Conservation (phyloP, 2,797 vertebrate species). For the Sebastolobus altivelis region DNA sequence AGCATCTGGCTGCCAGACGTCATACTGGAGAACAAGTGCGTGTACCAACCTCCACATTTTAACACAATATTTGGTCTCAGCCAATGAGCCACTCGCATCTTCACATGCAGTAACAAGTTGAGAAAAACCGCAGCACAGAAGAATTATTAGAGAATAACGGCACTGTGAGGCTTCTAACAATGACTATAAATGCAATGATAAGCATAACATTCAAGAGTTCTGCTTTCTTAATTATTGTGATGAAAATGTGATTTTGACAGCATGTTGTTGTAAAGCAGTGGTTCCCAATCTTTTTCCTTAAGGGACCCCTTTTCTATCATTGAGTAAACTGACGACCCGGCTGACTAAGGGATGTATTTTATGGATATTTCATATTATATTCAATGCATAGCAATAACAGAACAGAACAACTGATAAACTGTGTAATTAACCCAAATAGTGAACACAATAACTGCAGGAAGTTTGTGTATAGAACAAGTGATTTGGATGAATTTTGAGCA, state of each 20-base stretch:
- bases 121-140: not conserved
- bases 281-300: too few species aligned
- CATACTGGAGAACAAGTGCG: constrained; percentile 96
- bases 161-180: not conserved
- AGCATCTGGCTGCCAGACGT: constrained; percentile 94
- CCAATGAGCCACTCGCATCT: not conserved
- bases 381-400: too few species aligned
- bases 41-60: not conserved
- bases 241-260: not conserved
- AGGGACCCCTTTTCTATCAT: too few species aligned
- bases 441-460: too few species aligned
- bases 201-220: not conserved
- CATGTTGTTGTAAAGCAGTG: not conserved
- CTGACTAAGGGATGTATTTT: too few species aligned
- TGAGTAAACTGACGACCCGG: too few species aligned
- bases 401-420: too few species aligned
- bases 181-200: not conserved
- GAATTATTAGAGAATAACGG: not conserved
- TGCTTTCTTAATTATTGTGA: not conserved
- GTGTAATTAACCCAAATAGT: too few species aligned
- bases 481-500: too few species aligned
- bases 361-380: too few species aligned
- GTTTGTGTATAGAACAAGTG: too few species aligned
- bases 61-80: not conserved
- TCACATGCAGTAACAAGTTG: not conserved